Percentiles rank a stretch among this genome's conserved stretches.
Conservation (phyloP, 64 coral and sea anemone genomes). For the Cladopsammia gracilis region DNA sequence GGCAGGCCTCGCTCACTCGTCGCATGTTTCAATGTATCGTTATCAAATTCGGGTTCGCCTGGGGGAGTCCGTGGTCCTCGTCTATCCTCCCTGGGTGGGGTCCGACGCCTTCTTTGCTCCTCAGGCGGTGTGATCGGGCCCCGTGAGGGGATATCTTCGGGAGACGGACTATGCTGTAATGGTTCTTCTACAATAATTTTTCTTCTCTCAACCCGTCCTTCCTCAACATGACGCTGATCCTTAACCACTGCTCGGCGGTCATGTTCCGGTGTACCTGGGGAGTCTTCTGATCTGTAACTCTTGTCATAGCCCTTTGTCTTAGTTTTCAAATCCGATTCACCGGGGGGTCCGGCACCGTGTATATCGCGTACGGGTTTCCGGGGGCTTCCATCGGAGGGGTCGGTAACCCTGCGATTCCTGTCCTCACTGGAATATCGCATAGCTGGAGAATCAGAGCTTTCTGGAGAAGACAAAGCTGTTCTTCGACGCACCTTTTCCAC, state of each 20-base stretch:
- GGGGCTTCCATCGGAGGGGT: not conserved
- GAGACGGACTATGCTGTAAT: constrained; percentile 46
- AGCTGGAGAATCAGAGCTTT: not conserved
- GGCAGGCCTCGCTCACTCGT: not conserved
- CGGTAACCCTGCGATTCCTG: constrained; percentile 19
- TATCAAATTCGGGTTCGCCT: constrained; percentile 35
- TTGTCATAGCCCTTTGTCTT: constrained; percentile 13
- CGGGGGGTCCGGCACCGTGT: not conserved
- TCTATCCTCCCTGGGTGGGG: constrained; percentile 21
- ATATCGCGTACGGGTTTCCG: constrained; percentile 12
- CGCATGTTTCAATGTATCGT: not conserved
- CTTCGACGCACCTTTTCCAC: constrained; percentile 13
- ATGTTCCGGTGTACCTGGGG: not conserved
- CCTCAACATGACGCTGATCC: constrained; percentile 35
- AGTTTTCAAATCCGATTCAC: constrained; percentile 9
- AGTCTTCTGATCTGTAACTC: not conserved
- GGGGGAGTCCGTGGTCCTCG: constrained; percentile 62
- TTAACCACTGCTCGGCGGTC: not conserved
- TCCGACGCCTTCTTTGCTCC: constrained; percentile 16
- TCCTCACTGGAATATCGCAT: not conserved
- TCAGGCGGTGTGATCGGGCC: constrained; percentile 29
- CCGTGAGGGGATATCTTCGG: constrained; percentile 21
- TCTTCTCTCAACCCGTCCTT: constrained; percentile 38
- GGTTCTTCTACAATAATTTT: not conserved
- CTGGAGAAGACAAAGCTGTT: constrained; percentile 18